phyloP scores from a whole-genome alignment of 2,113 vertebrate species.

The zebrafish (Danio rerio) region DNA sequence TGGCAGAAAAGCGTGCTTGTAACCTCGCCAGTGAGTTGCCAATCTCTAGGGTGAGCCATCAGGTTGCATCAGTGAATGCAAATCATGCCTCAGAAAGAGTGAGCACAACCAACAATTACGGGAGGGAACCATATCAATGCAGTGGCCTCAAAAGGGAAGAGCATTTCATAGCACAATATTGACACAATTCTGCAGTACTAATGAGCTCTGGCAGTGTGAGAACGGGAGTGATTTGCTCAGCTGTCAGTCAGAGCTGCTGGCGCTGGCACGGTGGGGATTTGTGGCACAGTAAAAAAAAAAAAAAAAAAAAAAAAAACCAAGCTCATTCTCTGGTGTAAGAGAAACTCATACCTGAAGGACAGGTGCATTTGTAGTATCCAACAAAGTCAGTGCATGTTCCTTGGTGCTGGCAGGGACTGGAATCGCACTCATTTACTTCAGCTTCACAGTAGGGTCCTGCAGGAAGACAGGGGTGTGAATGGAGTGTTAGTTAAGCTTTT shows the following conservation, averaged over 20 bases:
- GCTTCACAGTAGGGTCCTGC: conserved; percentile 78
- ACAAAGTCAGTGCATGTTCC: conserved; percentile 74
- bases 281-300: not conserved
- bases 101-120: conserved; percentile 69
- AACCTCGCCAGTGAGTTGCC: conserved; percentile 58
- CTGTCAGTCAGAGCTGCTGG: conserved; percentile 64
- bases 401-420: conserved; percentile 77
- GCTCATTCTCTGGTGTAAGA: not conserved
- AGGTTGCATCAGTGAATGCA: conserved; percentile 64
- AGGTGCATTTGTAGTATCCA: conserved; percentile 76
- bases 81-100: conserved; percentile 60
- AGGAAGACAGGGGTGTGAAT: conserved; percentile 37
- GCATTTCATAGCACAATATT: conserved; percentile 66
- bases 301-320: not conserved
- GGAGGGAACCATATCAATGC: conserved; percentile 63
- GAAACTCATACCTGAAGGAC: conserved; percentile 75
- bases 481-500: conserved; percentile 26
- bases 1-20: conserved; percentile 59
- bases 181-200: conserved; percentile 62
- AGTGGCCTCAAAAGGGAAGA: conserved; percentile 47
- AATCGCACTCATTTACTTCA: conserved; percentile 74
- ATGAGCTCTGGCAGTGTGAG: conserved; percentile 60
- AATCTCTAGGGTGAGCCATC: conserved; percentile 55
- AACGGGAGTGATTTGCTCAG: conserved; percentile 56
- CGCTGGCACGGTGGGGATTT: conserved; percentile 39